phyloP scores from a whole-genome alignment of 2,888 invertebrate genomes.

The Tenthredo distinguenda region DNA sequence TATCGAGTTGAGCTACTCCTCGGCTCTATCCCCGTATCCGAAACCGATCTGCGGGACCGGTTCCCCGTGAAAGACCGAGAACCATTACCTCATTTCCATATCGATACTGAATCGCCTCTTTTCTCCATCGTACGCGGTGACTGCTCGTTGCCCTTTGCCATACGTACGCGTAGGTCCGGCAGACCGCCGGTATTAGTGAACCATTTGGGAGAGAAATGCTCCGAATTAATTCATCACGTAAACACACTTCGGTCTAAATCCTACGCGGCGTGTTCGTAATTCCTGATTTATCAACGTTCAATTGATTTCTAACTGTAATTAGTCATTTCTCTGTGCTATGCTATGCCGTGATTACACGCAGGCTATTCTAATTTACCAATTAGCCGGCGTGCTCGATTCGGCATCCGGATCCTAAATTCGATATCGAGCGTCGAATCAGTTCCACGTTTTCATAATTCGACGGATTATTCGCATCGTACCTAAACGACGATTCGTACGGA shows the following conservation, averaged over 20 bases:
- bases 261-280: not conserved
- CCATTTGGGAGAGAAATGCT: not conserved
- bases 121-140: not conserved
- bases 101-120: not conserved
- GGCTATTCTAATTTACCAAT: slow-evolving; percentile 5
- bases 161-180: not conserved
- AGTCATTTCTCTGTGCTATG: slow-evolving; percentile 16
- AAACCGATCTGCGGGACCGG: not conserved
- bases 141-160: not conserved
- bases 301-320: slow-evolving; percentile 32
- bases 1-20: not conserved
- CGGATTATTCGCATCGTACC: not conserved
- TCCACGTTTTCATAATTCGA: not conserved
- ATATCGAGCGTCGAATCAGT: not conserved
- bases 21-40: not conserved
- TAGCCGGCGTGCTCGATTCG: not conserved
- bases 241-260: not conserved
- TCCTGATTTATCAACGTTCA: slow-evolving; percentile 3
- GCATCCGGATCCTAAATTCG: not conserved
- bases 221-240: slow-evolving; percentile 2
- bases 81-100: slow-evolving; percentile 4
- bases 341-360: not conserved
- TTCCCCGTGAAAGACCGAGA: not conserved
- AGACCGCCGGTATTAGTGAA: not conserved
- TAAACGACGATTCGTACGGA: not conserved